phyloP scores from a whole-genome alignment of 2,113 vertebrate genomes.

The Numenius arquata region DNA sequence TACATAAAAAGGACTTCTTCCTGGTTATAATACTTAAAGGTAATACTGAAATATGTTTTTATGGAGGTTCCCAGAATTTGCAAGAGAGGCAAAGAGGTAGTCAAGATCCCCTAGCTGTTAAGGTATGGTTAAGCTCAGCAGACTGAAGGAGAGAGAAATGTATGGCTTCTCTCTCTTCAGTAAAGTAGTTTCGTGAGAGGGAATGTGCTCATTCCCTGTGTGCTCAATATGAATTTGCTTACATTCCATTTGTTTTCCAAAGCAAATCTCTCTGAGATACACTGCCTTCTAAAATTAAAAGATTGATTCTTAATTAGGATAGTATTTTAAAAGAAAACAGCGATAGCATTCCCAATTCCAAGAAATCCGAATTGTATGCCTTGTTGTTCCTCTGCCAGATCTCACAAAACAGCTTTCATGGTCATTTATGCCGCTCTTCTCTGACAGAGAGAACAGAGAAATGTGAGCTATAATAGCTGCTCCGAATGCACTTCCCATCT shows the following conservation, averaged over 20 bases:
- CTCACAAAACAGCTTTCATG: neutral
- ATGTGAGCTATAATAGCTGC: neutral
- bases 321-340: neutral
- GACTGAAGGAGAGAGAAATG: neutral
- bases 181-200: neutral
- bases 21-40: neutral
- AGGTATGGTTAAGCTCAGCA: neutral
- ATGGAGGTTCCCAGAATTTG: neutral
- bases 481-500: neutral
- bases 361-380: neutral
- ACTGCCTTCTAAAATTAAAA: neutral
- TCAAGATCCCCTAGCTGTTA: neutral
- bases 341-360: neutral
- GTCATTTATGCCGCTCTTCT: neutral
- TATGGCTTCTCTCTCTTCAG: neutral
- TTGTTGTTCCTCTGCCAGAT: neutral
- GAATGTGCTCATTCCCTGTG: neutral
- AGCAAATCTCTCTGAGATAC: neutral
- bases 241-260: neutral
- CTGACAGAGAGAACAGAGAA: neutral
- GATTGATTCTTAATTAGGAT: neutral
- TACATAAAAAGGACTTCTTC: neutral
- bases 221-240: neutral
- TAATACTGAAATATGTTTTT: neutral
- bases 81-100: neutral